Conservation (phyloP, 2,113 vertebrate genomes). For the Scomber scombrus region DNA sequence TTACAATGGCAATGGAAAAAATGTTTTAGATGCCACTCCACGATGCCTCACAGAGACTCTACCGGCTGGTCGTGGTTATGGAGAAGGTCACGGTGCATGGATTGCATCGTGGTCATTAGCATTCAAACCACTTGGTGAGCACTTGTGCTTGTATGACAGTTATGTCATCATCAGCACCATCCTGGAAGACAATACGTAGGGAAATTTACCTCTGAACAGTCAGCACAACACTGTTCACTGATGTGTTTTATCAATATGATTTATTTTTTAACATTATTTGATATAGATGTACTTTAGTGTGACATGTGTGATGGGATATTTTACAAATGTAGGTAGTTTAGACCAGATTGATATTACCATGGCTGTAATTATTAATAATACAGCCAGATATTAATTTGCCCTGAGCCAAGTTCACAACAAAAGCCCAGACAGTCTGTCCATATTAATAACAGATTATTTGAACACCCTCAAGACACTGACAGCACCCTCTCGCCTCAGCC, state of each 20-base stretch:
- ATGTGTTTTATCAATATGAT: conserved; percentile 3
- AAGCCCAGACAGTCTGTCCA: conserved; percentile 49
- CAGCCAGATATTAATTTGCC: conserved; percentile 34
- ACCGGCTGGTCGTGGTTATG: conserved; percentile 39
- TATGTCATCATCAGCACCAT: conserved; percentile 49
- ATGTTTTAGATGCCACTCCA: conserved; percentile 64
- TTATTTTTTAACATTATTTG: not conserved
- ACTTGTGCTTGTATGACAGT: conserved; percentile 49
- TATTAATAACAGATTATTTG: conserved; percentile 70
- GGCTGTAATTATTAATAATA: conserved; percentile 27
- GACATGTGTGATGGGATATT: not conserved
- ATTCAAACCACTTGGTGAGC: conserved; percentile 59
- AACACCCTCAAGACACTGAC: conserved; percentile 61
- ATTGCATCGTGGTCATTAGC: conserved; percentile 49
- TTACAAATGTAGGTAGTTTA: conserved; percentile 9
- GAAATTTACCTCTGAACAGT: conserved; percentile 2
- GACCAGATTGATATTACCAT: conserved; percentile 11
- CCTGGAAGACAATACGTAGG: not conserved
- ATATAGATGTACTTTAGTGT: not conserved
- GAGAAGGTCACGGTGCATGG: conserved; percentile 66
- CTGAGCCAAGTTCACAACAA: conserved; percentile 43
- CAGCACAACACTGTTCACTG: not conserved
- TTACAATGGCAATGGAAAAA: conserved; percentile 45
- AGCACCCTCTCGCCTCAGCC: conserved; percentile 65
- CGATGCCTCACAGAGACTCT: conserved; percentile 56